Conservation (phyloP, 2,797 vertebrate species). For the Lithobates pipiens region DNA sequence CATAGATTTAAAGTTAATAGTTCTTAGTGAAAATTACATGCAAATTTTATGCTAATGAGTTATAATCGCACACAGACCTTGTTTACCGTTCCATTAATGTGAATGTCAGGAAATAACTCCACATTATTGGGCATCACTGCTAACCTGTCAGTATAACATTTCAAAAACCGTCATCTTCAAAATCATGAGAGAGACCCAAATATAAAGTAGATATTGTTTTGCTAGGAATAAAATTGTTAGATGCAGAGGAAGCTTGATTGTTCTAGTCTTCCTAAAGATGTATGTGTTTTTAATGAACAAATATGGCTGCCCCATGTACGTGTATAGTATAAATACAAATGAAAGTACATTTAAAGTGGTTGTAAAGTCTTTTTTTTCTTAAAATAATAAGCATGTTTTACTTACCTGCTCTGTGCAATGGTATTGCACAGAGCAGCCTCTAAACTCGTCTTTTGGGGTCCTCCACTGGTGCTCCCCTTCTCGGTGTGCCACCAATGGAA, state of each 20-base stretch:
- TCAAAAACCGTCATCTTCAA: neutral
- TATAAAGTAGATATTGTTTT: neutral
- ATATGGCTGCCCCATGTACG: neutral
- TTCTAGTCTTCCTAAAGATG: neutral
- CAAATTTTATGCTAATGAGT: constrained; percentile 51
- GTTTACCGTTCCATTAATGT: constrained; percentile 50
- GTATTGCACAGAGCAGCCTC: too few species aligned
- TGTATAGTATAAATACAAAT: too few species aligned
- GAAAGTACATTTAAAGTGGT: too few species aligned
- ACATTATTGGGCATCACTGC: constrained; percentile 26
- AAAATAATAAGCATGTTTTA: too few species aligned
- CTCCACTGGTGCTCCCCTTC: too few species aligned
- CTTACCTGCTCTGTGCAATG: too few species aligned
- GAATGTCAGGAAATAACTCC: constrained; percentile 44
- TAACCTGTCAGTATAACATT: constrained; percentile 33
- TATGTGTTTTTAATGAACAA: neutral
- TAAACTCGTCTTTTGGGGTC: too few species aligned
- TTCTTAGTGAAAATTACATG: constrained; percentile 51
- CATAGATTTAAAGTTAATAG: constrained; percentile 49
- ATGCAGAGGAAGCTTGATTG: too few species aligned
- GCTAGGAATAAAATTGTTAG: too few species aligned
- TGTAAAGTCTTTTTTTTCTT: too few species aligned
- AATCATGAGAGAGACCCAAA: neutral
- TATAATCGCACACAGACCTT: constrained; percentile 37
- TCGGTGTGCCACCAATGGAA: too few species aligned